These are phyloP conservation scores for Peromyscus polionotus DNA, from an alignment of 2,113 vertebrate species.

Conservation along the genomic window DNA sequence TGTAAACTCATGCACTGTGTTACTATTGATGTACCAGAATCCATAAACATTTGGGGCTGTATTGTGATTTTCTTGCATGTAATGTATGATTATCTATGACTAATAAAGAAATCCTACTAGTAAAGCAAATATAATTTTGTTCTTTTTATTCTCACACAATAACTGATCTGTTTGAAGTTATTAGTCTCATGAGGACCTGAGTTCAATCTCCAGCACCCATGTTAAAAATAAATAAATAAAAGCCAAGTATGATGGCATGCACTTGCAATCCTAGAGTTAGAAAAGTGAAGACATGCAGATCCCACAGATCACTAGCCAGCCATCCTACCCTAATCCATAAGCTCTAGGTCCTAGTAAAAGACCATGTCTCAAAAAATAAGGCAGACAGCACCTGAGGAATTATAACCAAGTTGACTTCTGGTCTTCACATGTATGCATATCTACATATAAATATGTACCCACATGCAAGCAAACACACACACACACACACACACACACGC, in stretches of 20 bases:
- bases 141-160: not conserved
- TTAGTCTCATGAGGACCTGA: not conserved
- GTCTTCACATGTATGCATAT: not conserved
- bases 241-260: not conserved
- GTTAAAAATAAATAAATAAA: not conserved
- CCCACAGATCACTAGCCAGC: no score
- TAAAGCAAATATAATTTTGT: slow-evolving; percentile 47
- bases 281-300: not conserved
- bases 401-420: not conserved
- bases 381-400: not conserved
- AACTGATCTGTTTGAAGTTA: not conserved
- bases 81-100: slow-evolving; percentile 1
- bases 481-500: not conserved
- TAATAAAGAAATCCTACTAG: slow-evolving; percentile 74
- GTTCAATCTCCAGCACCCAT: not conserved
- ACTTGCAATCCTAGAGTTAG: not conserved
- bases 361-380: not conserved
- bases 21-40: slow-evolving; percentile 33
- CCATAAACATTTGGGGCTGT: slow-evolving; percentile 55
- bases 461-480: not conserved
- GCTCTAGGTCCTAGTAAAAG: not conserved
- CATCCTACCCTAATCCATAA: not conserved
- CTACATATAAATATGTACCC: not conserved
- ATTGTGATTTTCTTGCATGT: slow-evolving; percentile 77
- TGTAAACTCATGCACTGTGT: slow-evolving; percentile 34